A percentile compares a stretch with the other conserved stretches of the same genome.
Evolutionary conservation across 2,888 invertebrate genomes (phyloP).

Genomic region (Protodeltote pygarga): DNA sequence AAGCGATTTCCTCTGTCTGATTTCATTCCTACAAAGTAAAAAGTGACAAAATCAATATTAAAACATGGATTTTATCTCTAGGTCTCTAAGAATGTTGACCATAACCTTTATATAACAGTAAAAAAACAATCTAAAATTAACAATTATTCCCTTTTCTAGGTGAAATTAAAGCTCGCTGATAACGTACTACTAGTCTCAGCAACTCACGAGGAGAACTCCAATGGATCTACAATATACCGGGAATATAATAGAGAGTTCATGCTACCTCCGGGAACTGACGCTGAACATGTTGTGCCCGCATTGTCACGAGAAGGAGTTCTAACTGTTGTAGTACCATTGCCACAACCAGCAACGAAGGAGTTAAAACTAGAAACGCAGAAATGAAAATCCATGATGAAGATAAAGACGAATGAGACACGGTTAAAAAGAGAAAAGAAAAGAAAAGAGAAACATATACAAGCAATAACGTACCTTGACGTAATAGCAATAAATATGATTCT

Average conservation of each 20-base stretch:
- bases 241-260: slow-evolving; percentile 97
- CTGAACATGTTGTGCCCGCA: slow-evolving; percentile 94
- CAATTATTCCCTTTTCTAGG: slow-evolving; percentile 46
- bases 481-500: no score
- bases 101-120: no score
- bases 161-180: slow-evolving; percentile 57
- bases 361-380: not conserved
- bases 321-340: slow-evolving; percentile 94
- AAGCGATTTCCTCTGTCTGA: no score
- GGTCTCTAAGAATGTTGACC: no score
- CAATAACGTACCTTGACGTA: no score
- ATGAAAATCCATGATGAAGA: no score
- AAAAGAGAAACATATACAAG: no score
- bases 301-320: slow-evolving; percentile 97
- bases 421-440: no score
- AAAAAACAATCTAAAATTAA: not conserved
- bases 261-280: slow-evolving; percentile 95
- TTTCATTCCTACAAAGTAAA: no score
- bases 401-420: no score
- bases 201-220: slow-evolving; percentile 96
- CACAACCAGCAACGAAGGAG: not conserved
- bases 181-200: slow-evolving; percentile 91
- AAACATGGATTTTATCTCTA: no score
- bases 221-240: slow-evolving; percentile 94
- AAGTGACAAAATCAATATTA: no score